Percentiles rank a stretch among this genome's conserved stretches.
phyloP scores from a whole-genome alignment of 2,888 invertebrate species.

The Phasia obesa region DNA sequence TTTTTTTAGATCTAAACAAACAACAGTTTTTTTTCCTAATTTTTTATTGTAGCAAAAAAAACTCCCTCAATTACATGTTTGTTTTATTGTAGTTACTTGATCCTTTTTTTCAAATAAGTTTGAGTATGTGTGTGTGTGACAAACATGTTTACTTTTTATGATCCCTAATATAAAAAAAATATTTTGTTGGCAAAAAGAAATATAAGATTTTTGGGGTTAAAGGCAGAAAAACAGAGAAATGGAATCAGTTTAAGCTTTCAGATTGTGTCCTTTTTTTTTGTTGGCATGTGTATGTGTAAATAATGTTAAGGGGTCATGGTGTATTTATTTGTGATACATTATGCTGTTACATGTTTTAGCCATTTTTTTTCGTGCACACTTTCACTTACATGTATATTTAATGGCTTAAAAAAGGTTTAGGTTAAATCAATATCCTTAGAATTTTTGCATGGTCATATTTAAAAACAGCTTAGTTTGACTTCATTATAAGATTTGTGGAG shows the following conservation, averaged over 20 bases:
- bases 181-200: constrained; percentile 28
- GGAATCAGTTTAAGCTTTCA: constrained; percentile 48
- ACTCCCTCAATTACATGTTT: constrained; percentile 36
- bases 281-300: constrained; percentile 6
- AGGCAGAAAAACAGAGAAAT: constrained; percentile 14
- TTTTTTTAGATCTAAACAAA: neutral
- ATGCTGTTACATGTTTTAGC: constrained; percentile 50
- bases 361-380: neutral
- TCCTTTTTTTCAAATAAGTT: constrained; percentile 45
- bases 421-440: constrained; percentile 59
- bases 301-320: constrained; percentile 49
- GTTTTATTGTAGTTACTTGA: constrained; percentile 56
- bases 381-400: neutral
- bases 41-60: constrained; percentile 30
- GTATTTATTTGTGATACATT: constrained; percentile 51
- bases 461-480: constrained; percentile 58
- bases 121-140: constrained; percentile 19
- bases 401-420: constrained; percentile 65
- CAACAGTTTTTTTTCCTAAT: neutral
- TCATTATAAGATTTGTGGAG: constrained; percentile 67
- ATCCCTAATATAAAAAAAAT: constrained; percentile 47
- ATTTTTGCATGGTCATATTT: constrained; percentile 33
- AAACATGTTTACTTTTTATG: constrained; percentile 58
- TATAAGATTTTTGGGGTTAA: constrained; percentile 29
- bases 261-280: constrained; percentile 42